A percentile compares a stretch with the other conserved stretches of the same genome.
phyloP scores from a whole-genome alignment of 2,888 invertebrate genomes.

The Galerucella pusilla region DNA sequence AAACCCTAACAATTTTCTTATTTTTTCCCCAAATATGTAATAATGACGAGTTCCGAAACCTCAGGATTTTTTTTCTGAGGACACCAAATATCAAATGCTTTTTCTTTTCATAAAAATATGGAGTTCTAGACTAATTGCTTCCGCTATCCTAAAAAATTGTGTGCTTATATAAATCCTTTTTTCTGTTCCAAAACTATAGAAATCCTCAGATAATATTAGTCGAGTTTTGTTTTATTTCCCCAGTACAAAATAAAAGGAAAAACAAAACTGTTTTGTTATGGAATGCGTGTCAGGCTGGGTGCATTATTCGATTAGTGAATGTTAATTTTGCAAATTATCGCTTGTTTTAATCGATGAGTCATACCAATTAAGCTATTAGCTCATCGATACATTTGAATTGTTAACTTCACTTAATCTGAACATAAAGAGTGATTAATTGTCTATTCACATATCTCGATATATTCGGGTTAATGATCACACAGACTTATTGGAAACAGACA shows the following conservation, averaged over 20 bases:
- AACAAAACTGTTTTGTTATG: slow-evolving; percentile 21
- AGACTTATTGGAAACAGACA: slow-evolving; percentile 36
- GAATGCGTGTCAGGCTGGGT: slow-evolving; percentile 43
- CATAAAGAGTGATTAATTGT: slow-evolving; percentile 49
- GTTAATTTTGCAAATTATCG: slow-evolving; percentile 52
- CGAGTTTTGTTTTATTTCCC: too few species aligned
- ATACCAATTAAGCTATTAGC: slow-evolving; percentile 59
- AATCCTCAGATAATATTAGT: too few species aligned
- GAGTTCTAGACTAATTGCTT: too few species aligned
- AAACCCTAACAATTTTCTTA: too few species aligned
- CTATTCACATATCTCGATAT: slow-evolving; percentile 45
- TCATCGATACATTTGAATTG: slow-evolving; percentile 62
- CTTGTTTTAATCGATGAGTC: slow-evolving; percentile 56
- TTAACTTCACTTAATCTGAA: slow-evolving; percentile 55
- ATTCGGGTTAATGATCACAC: slow-evolving; percentile 43
- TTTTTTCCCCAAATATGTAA: too few species aligned
- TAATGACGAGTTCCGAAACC: too few species aligned
- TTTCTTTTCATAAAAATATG: too few species aligned
- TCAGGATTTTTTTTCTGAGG: too few species aligned
- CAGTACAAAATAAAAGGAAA: not conserved
- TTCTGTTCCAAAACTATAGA: too few species aligned
- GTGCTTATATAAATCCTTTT: too few species aligned
- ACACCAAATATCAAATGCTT: too few species aligned
- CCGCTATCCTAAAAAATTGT: too few species aligned
- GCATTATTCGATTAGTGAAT: slow-evolving; percentile 47